Conservation (phyloP, 2,888 invertebrate genomes). For the Octodonta nipae region DNA sequence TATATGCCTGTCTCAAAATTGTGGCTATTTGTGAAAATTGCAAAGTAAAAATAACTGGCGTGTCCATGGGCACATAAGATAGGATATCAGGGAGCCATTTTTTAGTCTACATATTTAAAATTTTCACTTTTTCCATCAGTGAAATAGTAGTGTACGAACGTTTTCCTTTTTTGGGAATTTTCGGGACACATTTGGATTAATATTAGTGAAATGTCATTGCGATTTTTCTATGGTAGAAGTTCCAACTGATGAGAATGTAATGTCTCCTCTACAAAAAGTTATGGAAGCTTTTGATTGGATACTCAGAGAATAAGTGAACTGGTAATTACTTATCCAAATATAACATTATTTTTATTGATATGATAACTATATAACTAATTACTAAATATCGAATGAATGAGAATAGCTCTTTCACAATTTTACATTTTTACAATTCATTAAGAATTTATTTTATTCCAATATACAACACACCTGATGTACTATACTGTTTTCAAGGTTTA, state of each 20-base stretch:
- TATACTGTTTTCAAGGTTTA: too few relatives aligned
- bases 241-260: constrained; percentile 11
- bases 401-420: too few relatives aligned
- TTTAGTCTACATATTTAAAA: constrained; percentile 17
- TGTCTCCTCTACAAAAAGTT: constrained; percentile 9
- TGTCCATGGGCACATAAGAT: constrained; percentile 29
- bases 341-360: too few relatives aligned
- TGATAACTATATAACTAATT: too few relatives aligned
- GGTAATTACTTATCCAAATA: constrained; percentile 9
- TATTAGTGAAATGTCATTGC: too few relatives aligned
- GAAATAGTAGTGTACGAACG: too few relatives aligned
- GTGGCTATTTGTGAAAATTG: constrained; percentile 34
- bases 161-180: neutral
- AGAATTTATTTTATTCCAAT: too few relatives aligned
- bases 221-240: constrained; percentile 2
- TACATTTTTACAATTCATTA: too few relatives aligned
- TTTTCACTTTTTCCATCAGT: too few relatives aligned
- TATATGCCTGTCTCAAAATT: constrained; percentile 31
- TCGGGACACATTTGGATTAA: too few relatives aligned
- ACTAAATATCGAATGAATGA: too few relatives aligned
- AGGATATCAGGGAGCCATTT: constrained; percentile 35
- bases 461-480: too few relatives aligned
- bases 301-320: constrained; percentile 14
- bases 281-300: constrained; percentile 13
- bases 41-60: constrained; percentile 34